phyloP scores from a whole-genome alignment of 2,797 vertebrate genomes.

The Danio kyathit region DNA sequence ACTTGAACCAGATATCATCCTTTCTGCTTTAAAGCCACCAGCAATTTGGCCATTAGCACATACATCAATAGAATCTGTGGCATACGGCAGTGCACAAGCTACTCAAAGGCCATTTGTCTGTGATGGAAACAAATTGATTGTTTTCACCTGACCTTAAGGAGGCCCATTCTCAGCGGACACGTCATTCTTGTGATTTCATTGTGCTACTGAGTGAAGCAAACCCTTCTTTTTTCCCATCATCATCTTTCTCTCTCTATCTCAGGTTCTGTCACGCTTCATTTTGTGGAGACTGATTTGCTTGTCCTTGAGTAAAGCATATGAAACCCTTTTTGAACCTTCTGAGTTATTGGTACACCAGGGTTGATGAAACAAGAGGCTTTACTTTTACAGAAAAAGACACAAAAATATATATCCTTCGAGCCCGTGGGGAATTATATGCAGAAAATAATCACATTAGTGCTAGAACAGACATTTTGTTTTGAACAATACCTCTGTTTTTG shows the following conservation, averaged over 20 bases:
- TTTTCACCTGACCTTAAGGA: conserved; percentile 48
- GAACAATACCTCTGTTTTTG: neutral
- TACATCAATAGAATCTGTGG: conserved; percentile 33
- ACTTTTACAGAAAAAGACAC: neutral
- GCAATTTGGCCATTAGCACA: conserved; percentile 43
- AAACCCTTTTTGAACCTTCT: conserved; percentile 18
- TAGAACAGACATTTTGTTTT: conserved; percentile 33
- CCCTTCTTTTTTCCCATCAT: conserved; percentile 15
- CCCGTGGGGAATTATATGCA: neutral
- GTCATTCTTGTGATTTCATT: conserved; percentile 20
- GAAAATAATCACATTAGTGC: conserved; percentile 32
- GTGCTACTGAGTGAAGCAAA: neutral
- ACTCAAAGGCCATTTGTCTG: conserved; percentile 45
- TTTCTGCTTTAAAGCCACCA: conserved; percentile 30
- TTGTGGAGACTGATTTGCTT: conserved; percentile 39
- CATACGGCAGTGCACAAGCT: conserved; percentile 28
- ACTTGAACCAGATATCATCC: conserved; percentile 39
- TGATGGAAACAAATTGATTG: conserved; percentile 50
- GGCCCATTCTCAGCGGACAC: neutral
- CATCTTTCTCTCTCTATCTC: conserved; percentile 1
- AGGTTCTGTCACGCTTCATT: conserved; percentile 17
- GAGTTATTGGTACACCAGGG: neutral
- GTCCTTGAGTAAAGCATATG: conserved; percentile 8
- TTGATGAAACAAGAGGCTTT: conserved; percentile 11
- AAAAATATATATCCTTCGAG: neutral